Percentiles rank a stretch among this genome's conserved stretches.
Conservation (phyloP, 2,888 invertebrate species). For the Aleiodes leptofemur region DNA sequence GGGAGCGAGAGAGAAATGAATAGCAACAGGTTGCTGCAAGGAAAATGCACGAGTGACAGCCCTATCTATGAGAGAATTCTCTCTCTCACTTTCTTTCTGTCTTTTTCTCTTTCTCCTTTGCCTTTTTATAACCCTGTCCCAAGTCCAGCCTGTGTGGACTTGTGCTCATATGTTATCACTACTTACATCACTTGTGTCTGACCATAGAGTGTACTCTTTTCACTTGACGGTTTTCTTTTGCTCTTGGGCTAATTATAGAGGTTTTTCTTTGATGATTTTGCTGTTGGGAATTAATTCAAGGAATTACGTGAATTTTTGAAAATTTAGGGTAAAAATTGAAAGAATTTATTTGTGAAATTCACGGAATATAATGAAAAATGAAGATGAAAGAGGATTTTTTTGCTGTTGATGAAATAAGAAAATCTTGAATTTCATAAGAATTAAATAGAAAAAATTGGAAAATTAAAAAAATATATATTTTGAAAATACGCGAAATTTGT, state of each 20-base stretch:
- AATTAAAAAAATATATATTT: too few species aligned
- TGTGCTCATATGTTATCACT: not conserved
- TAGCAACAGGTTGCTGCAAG: constrained; percentile 73
- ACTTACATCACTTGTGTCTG: too few species aligned
- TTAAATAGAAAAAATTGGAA: too few species aligned
- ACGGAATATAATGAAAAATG: too few species aligned
- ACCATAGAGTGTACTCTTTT: too few species aligned
- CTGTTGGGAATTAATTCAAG: not conserved
- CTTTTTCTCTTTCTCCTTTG: not conserved
- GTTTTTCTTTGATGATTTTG: not conserved
- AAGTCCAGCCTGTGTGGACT: constrained; percentile 2
- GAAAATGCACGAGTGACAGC: constrained; percentile 70
- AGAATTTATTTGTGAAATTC: too few species aligned
- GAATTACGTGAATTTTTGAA: too few species aligned
- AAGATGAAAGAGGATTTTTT: too few species aligned
- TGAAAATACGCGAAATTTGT: too few species aligned
- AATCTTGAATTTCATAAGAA: too few species aligned
- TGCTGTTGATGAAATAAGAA: too few species aligned
- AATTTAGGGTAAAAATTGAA: too few species aligned
- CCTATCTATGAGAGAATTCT: constrained; percentile 28
- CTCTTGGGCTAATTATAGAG: not conserved
- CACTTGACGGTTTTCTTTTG: not conserved
- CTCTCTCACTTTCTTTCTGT: constrained; percentile 28
- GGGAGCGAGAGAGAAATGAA: constrained; percentile 64
- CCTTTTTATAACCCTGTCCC: not conserved